Evolutionary conservation across 2,888 invertebrate species (phyloP), one percentile per base, ranked within the genome.

Genomic region (Xestoiulus laeticollis): DNA sequence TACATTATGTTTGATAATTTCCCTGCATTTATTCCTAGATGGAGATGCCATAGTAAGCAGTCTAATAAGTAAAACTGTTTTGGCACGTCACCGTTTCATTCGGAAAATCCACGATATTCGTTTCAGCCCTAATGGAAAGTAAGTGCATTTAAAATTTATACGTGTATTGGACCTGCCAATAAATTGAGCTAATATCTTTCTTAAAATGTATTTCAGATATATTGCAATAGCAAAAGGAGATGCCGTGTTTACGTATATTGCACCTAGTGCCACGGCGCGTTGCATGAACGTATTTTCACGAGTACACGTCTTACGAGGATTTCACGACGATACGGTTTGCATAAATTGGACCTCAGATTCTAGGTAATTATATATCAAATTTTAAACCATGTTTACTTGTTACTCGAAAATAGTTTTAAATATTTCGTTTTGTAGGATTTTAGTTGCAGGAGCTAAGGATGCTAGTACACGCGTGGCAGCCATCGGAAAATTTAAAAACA

Each of bases 331-430:
- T 89, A 95, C 96, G 0, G 96, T 96, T 0, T 96, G 95, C 91
- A 91, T 99, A 3, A 96, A 97, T 91, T 99, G 99, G 99, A 96
- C 98, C 0, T 93, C 94, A 30, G 98, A 99, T 92, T 98, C 99
- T 0, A 95, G 94, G 94, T 94, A 90, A 33, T 85, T 0, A 33
- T n/a, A 82, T 30, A 33, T 85, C n/a, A n/a, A n/a, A 26, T 33
- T 83, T 83, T 14, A 33, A n/a, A 33, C 33, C 10, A 30, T 19
- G 38, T 68, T 33, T 85, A 8, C 3, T 14, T 16, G 38, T 33
- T 33, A 33, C 8, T 16, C 8, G 30, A 8, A 14, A 85, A 38
- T 84, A 12, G n/a, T n/a, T 33, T 83, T 83, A 32, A 32, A 84
- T n/a, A 84, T 32, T 84, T 85, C 33, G 43, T 85, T 59, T 90